These are phyloP conservation scores for Reticulitermes speratus DNA, from an alignment of 1,140 invertebrate genomes.

Conservation along the genomic window DNA sequence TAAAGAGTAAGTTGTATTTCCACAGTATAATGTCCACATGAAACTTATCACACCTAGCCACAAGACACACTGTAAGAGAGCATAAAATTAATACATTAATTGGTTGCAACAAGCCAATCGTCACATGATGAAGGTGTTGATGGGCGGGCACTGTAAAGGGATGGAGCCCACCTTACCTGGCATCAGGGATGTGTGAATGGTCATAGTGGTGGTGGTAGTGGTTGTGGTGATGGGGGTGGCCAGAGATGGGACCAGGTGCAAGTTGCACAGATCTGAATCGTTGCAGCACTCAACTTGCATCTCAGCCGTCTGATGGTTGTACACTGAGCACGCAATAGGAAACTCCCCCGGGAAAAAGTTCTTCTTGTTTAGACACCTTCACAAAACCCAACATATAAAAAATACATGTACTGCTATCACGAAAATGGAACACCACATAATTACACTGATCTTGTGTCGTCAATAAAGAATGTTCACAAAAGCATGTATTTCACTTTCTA, in stretches of 20 bases:
- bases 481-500: no score
- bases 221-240: slow-evolving; percentile 47
- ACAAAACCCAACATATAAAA: slow-evolving; percentile 28
- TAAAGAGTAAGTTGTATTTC: slow-evolving; percentile 1
- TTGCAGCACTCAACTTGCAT: slow-evolving; percentile 60
- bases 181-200: slow-evolving; percentile 34
- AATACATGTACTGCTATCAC: neutral
- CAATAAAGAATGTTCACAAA: no score
- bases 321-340: slow-evolving; percentile 60
- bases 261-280: slow-evolving; percentile 62
- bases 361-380: slow-evolving; percentile 67
- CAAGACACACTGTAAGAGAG: neutral
- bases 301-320: slow-evolving; percentile 44
- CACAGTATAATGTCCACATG: slow-evolving; percentile 7
- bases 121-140: slow-evolving; percentile 9
- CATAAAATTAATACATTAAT: slow-evolving; percentile 20
- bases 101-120: neutral
- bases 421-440: neutral
- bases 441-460: neutral
- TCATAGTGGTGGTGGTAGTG: slow-evolving; percentile 41
- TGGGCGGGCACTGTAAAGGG: neutral
- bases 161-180: slow-evolving; percentile 34
- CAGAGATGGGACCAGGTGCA: slow-evolving; percentile 51
- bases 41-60: slow-evolving; percentile 21
- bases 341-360: slow-evolving; percentile 71